Percentiles rank a stretch among this genome's conserved stretches.
phyloP scores from a whole-genome alignment of 2,113 vertebrate species.

The Zonotrichia leucophrys region DNA sequence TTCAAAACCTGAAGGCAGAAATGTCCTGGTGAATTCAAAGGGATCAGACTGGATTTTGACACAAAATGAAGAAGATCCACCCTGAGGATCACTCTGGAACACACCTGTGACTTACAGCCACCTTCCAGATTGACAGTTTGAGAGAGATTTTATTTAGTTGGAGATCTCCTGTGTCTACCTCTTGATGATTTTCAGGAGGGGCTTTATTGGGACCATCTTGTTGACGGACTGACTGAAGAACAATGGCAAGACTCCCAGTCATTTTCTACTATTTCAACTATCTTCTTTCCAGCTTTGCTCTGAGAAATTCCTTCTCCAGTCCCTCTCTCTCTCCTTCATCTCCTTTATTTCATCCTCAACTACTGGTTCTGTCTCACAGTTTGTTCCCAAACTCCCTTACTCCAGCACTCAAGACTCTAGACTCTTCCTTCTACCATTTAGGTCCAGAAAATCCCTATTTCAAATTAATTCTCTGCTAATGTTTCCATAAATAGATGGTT shows the following conservation, averaged over 20 bases:
- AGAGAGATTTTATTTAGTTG: background rate
- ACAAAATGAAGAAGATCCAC: background rate
- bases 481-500: background rate
- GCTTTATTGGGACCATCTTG: background rate
- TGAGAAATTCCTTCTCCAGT: background rate
- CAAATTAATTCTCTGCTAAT: background rate
- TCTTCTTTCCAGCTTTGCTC: background rate
- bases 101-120: background rate
- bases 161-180: background rate
- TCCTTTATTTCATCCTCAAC: background rate
- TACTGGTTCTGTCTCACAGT: background rate
- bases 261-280: background rate
- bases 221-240: background rate
- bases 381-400: background rate
- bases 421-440: background rate
- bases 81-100: background rate
- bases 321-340: background rate
- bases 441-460: background rate
- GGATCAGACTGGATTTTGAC: background rate
- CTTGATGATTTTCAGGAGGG: background rate
- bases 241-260: rapidly evolving
- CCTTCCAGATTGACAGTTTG: background rate
- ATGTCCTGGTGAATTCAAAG: background rate
- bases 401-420: background rate
- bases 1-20: background rate